phyloP scores from a whole-genome alignment of 2,797 vertebrate genomes.

The Silurus lanzhouensis region DNA sequence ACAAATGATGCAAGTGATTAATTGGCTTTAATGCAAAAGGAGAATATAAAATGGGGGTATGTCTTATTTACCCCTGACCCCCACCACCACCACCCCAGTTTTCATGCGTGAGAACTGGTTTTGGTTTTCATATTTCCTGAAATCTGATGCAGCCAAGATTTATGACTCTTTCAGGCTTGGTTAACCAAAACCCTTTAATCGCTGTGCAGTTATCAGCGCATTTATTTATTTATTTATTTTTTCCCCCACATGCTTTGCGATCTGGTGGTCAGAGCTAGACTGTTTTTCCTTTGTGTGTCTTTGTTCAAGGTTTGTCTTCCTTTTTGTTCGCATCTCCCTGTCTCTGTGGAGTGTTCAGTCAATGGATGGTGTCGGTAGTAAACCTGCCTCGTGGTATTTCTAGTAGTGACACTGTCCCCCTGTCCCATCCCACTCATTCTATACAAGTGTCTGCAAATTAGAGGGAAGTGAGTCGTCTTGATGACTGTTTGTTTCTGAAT shows the following conservation, averaged over 20 bases:
- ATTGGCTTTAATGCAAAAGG: too few relatives aligned
- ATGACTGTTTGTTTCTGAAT: not conserved
- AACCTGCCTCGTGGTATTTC: not conserved
- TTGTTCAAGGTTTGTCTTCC: slow-evolving; percentile 28
- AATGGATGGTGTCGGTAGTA: not conserved
- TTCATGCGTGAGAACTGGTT: not conserved
- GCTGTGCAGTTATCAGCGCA: not conserved
- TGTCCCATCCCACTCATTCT: not conserved
- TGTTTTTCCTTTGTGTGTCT: not conserved
- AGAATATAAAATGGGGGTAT: too few relatives aligned
- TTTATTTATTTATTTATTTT: too few relatives aligned
- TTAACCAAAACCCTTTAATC: not conserved
- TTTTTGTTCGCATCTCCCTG: slow-evolving; percentile 20
- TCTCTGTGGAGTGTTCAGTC: not conserved
- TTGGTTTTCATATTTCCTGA: not conserved
- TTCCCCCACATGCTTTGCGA: not conserved
- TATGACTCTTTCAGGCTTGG: not conserved
- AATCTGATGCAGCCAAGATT: not conserved
- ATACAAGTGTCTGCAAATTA: slow-evolving; percentile 3
- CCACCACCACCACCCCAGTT: too few relatives aligned
- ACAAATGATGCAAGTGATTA: too few relatives aligned
- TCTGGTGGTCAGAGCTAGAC: not conserved
- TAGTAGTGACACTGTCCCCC: not conserved
- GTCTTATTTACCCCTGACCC: not conserved
- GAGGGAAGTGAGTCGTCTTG: not conserved